Evolutionary conservation across 2,797 vertebrate species (phyloP), one percentile per base, ranked within the genome.

Genomic region (Furcifer pardalis): DNA sequence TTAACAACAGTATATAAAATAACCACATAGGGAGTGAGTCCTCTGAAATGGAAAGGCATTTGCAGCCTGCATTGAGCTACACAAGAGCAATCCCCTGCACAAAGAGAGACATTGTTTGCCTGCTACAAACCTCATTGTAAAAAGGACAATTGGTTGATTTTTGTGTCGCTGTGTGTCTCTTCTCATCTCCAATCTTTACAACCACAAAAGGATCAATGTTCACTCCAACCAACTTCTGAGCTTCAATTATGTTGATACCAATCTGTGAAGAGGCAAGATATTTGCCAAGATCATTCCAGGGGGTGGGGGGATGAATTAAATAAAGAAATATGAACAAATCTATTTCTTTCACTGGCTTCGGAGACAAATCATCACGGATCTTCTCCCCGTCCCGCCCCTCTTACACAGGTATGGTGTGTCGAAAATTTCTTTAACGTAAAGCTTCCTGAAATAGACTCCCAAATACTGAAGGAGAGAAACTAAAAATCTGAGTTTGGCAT

Each of bases 71-170:
- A 19, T 9, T 60, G 17, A 40, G 37, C 44, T 37, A n/a, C 8
- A 44, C 21, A 25, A 72, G 30, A 32, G 35, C 46, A 44, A 2
- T 15, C 42, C n/a, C 40, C 2, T 75, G 4, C 32, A 49, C 46
- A 6, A 25, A 5, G 2, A 49, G 27, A n/a, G 7, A n/a, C 44
- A 2, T 83, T 69, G 9, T 32, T 60, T 42, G 35, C 2, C 0
- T 4, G 12, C 42, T 21, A 35, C 86, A 0, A 85, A 98, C 98
- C 95, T 99, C 97, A 0, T 98, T 99, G 95, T 97, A 99, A 91
- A 97, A 99, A 4, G 98, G 98, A 79, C 97, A 98, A 90, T 98
- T 99, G 86, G 98, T 99, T 30, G 98, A 98, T 72, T 97, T 98
- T 92, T 98, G 98, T 0, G 96, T 99, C 0, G 85, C 88, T 0